These are phyloP conservation scores for Pseudococcus longispinus DNA, from an alignment of 2,888 invertebrate genomes.

Conservation along the genomic window DNA sequence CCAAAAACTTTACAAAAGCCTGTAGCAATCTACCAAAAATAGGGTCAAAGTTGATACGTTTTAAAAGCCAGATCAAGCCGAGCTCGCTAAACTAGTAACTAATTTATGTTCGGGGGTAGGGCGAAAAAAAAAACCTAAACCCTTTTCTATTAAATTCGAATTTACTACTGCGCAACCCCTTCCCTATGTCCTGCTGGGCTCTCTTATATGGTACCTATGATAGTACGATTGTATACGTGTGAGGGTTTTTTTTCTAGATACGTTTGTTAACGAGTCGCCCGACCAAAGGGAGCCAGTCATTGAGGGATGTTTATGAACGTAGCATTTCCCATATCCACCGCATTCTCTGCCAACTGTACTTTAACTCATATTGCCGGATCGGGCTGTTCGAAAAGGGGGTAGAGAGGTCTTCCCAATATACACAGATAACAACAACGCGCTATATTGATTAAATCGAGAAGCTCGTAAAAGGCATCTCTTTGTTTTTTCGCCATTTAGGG, in stretches of 20 bases:
- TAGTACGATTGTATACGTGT: neutral
- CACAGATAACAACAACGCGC: neutral
- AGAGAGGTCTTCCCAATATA: neutral
- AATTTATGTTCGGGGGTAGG: neutral
- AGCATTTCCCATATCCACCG: neutral
- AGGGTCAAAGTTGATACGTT: slow-evolving; percentile 41
- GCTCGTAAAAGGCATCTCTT: neutral
- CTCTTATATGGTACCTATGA: neutral
- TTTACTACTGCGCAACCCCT: neutral
- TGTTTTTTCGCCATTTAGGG: neutral
- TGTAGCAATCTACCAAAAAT: slow-evolving; percentile 19
- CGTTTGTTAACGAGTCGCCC: slow-evolving; percentile 7
- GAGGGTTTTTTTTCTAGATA: neutral
- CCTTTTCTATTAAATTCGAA: slow-evolving; percentile 38
- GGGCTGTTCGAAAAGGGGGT: neutral
- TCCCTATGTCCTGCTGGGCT: neutral
- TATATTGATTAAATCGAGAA: neutral
- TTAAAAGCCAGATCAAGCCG: slow-evolving; percentile 11
- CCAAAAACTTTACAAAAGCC: slow-evolving; percentile 3
- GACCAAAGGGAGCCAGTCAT: neutral
- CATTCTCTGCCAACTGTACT: neutral
- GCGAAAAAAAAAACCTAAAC: slow-evolving; percentile 7
- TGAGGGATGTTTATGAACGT: slow-evolving; percentile 11
- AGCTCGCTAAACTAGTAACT: slow-evolving; percentile 20
- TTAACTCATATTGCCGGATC: neutral